Evolutionary conservation across 2,113 vertebrate genomes (phyloP), one percentile per base, ranked within the genome.

Genomic region (Trichechus manatus): DNA sequence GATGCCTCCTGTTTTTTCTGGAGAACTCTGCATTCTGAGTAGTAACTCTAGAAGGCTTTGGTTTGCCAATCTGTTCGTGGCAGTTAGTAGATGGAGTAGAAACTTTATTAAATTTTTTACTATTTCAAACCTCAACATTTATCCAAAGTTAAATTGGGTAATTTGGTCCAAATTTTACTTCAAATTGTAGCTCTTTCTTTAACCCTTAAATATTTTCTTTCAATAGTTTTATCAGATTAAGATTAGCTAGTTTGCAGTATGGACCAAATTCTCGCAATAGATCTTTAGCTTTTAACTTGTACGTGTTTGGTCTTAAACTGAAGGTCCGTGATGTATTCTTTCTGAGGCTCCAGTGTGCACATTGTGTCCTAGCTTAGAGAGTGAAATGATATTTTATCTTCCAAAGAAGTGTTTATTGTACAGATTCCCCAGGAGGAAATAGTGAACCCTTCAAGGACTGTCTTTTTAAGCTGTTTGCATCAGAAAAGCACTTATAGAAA

Each of bases 361-460:
- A 15, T 5, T 93, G 17, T 85, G 31, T 87, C 83, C 96, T 93
- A 39, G 81, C 85, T 96, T 88, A 95, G 75, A 97, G 87, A 95
- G 20, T 13, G 9, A 97, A 64, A 72, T 72, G 89, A 39, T 77
- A 83, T 94, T 97, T 88, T 91, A 95, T 91, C 82, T 97, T 91
- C 56, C 75, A 86, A 96, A 89, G 89, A 86, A 83, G 64, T 33
- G 33, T 85, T 86, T 93, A 42, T 87, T 92, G 15, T 81, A 56
- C 59, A 66, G 29, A 27, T 85, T 89, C 70, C 59, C 56, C n/a
- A 68, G 63, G 63, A 70, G 56, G 44, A 94, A 68, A 64, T 20
- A 66, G 29, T 9, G 20, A 89, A 33, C 11, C 68, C 47, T 63
- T 33, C 25, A 63, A 61, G 44, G 25, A 83, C 36, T 91, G 7